phyloP scores from a whole-genome alignment of 2,888 invertebrate genomes.

The Diogma glabrata region DNA sequence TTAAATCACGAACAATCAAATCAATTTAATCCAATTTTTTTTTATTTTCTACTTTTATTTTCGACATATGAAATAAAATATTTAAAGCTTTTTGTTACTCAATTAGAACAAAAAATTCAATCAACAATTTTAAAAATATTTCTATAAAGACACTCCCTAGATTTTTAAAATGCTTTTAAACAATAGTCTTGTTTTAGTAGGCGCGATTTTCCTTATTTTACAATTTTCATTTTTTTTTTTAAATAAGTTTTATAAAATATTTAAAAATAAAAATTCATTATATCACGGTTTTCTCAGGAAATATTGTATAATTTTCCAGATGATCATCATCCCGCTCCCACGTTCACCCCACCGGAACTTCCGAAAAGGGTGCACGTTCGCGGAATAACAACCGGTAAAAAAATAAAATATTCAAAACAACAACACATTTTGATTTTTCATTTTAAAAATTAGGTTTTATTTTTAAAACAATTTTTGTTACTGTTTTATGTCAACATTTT shows the following conservation, averaged over 20 bases:
- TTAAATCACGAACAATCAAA: not conserved
- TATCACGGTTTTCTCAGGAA: constrained; percentile 9
- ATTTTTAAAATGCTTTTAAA: constrained; percentile 1
- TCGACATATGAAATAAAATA: not conserved
- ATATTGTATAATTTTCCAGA: constrained; percentile 57
- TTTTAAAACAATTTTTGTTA: not conserved
- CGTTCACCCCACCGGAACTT: constrained; percentile 97
- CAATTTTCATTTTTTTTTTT: constrained; percentile 9
- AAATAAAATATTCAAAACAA: constrained; percentile 14
- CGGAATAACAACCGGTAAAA: constrained; percentile 55
- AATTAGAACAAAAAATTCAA: constrained; percentile 11
- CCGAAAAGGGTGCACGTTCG: constrained; percentile 97
- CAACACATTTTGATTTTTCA: no score
- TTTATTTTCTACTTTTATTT: not conserved
- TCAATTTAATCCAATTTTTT: not conserved
- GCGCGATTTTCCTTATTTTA: constrained; percentile 8
- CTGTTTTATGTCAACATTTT: no score
- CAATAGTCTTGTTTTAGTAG: not conserved
- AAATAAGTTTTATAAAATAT: constrained; percentile 2
- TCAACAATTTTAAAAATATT: constrained; percentile 17
- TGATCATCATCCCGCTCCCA: constrained; percentile 95
- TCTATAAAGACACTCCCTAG: not conserved
- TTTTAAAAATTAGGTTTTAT: no score
- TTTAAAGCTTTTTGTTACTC: constrained; percentile 3
- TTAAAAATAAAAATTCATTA: no score